Evolutionary conservation across 2,113 vertebrate species (phyloP), one percentile per base, ranked within the genome.

Genomic region (Neomonachus schauinslandi): DNA sequence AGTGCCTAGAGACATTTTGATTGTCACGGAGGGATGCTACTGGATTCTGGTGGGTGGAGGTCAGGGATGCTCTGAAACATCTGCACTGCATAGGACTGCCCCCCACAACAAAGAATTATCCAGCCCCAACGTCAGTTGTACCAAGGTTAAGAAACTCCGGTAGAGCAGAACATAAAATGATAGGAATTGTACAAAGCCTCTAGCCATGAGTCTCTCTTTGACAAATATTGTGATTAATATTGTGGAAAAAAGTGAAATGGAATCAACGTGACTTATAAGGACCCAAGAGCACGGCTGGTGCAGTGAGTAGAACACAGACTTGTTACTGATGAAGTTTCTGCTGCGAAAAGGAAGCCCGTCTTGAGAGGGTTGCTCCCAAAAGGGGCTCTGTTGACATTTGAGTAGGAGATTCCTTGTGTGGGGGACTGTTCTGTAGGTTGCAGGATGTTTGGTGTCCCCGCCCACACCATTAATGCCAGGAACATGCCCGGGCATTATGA

Each of bases 251-350:
- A 79, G 10, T 57, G 36, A 79, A 92, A 36, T 74, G n/a, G 51
- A 72, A 87, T 72, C 28, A 89, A 82, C 26, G 51, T 57, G 63
- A 72, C 57, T 85, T 93, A 53, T 95, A 65, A 97, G 89, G 74
- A 53, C 46, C 15, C 1, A 59, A 74, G 59, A 63, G n/a, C 51
- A 51, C 71, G 26, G 49, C 21, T 61, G 12, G 16, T 72, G 0
- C 74, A 61, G 10, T 67, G 36, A 77, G 39, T 72, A 24, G 55
- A 82, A n/a, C 53, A 77, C 5, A 61, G 46, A 53, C 80, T 55
- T 57, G 14, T 81, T 42, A 59, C 57, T 2, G 16, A 15, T 6
- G 4, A 81, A 19, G 11, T 87, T 83, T 95, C 13, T 69, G 2
- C 31, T 77, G 21, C 46, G 92, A 42, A 94, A 86, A 67, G 55